A percentile compares a stretch with the other conserved stretches of the same genome.
Evolutionary conservation across 2,797 vertebrate species (phyloP).

Genomic region (Macroramphosus scolopax): DNA sequence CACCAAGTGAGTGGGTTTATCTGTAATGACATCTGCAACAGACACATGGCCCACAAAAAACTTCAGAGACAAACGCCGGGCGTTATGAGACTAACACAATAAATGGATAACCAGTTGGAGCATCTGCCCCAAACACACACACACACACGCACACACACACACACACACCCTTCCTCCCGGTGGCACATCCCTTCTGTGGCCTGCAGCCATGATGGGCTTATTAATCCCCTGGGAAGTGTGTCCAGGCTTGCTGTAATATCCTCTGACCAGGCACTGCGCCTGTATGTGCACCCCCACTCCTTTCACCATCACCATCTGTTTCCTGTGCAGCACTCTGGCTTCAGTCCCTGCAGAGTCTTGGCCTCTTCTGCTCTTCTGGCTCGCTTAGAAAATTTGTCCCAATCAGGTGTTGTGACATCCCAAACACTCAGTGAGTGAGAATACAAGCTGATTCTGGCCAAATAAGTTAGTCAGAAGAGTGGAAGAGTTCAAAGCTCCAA

Average conservation of each 20-base stretch:
- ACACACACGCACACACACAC: too few species aligned
- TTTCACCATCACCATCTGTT: slow-evolving; percentile 71
- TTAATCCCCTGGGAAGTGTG: slow-evolving; percentile 67
- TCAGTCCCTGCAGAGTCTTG: slow-evolving; percentile 51
- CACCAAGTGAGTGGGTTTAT: slow-evolving; percentile 26
- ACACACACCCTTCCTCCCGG: slow-evolving; percentile 15
- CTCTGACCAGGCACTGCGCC: slow-evolving; percentile 53
- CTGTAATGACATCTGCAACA: slow-evolving; percentile 29
- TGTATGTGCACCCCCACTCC: slow-evolving; percentile 35
- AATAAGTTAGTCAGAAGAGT: too few species aligned
- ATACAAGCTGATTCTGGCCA: too few species aligned
- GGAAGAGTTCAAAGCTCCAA: too few species aligned
- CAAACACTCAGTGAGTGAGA: not conserved
- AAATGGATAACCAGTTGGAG: slow-evolving; percentile 41
- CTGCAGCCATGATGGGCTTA: slow-evolving; percentile 57
- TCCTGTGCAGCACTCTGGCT: slow-evolving; percentile 62
- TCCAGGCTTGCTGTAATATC: slow-evolving; percentile 64
- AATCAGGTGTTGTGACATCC: slow-evolving; percentile 27
- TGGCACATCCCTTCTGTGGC: slow-evolving; percentile 31
- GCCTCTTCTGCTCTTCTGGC: slow-evolving; percentile 46
- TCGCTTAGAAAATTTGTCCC: slow-evolving; percentile 22
- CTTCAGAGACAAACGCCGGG: slow-evolving; percentile 12
- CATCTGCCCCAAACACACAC: slow-evolving; percentile 1
- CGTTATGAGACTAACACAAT: slow-evolving; percentile 27
- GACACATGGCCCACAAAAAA: slow-evolving; percentile 12